phyloP scores from a whole-genome alignment of 53 echinoderm and acorn worm genomes.

The Henricia sp. region DNA sequence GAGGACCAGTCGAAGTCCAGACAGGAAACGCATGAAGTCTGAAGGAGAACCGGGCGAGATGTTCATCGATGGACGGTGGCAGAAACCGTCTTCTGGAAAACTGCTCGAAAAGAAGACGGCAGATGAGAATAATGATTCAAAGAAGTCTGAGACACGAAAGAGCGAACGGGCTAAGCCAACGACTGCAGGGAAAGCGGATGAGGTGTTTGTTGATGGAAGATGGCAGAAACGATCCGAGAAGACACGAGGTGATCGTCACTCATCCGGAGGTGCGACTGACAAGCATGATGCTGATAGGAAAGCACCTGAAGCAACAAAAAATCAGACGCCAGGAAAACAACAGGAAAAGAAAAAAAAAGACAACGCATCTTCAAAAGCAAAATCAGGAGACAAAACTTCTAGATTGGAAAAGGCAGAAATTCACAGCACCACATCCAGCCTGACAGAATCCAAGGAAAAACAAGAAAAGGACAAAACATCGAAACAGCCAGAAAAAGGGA shows the following conservation, averaged over 20 bases:
- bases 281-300: not conserved
- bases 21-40: constrained; percentile 25
- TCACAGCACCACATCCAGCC: not conserved
- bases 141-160: no score
- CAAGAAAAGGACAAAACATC: not conserved
- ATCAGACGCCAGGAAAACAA: no score
- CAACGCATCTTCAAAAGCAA: not conserved
- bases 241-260: not conserved
- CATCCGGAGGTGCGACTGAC: not conserved
- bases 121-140: no score
- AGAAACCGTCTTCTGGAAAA: not conserved
- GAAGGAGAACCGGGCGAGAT: constrained; percentile 4
- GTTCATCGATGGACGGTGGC: constrained; percentile 41
- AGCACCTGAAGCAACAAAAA: no score
- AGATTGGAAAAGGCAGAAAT: not conserved
- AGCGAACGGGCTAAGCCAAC: no score
- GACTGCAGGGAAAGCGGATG: no score
- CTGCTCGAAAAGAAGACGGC: not conserved
- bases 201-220: no score
- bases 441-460: not conserved
- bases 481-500: not conserved
- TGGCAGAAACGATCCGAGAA: not conserved
- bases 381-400: not conserved
- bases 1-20: constrained; percentile 26
- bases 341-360: no score